A percentile compares a stretch with the other conserved stretches of the same genome.
Evolutionary conservation across 2,888 invertebrate species (phyloP).

Genomic region (Lapara coniferarum): DNA sequence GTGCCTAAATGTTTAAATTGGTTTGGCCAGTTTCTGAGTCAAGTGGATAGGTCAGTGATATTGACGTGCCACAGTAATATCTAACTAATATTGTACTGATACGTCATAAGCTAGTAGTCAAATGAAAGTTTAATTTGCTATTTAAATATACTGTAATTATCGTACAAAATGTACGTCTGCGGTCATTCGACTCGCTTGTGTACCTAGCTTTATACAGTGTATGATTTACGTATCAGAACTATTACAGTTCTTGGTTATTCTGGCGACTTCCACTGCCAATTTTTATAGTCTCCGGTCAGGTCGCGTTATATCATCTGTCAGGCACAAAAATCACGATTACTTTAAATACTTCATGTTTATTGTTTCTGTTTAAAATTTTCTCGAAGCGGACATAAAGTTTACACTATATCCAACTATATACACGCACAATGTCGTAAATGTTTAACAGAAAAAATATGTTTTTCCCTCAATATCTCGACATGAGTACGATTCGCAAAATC

Average conservation of each 20-base stretch:
- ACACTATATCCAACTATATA: constrained; percentile 7
- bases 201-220: neutral
- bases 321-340: constrained; percentile 52
- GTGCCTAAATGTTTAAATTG: no score
- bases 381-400: constrained; percentile 14
- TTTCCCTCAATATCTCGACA: constrained; percentile 4
- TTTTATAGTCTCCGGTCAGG: constrained; percentile 24
- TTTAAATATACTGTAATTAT: neutral
- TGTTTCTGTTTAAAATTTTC: constrained; percentile 3
- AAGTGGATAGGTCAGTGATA: no score
- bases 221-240: no score
- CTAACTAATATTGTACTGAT: neutral
- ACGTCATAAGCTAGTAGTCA: neutral
- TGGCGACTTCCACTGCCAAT: neutral
- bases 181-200: neutral
- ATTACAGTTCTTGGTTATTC: neutral
- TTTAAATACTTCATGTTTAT: constrained; percentile 29
- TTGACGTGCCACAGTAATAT: neutral
- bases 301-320: constrained; percentile 38
- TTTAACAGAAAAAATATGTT: neutral
- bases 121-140: neutral
- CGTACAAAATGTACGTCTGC: neutral
- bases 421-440: constrained; percentile 6
- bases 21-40: no score
- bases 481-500: constrained; percentile 14